Percentiles rank a stretch among this genome's conserved stretches.
These are phyloP conservation scores for Leucosticte australis DNA, from an alignment of 2,113 vertebrate genomes.

Conservation along the genomic window DNA sequence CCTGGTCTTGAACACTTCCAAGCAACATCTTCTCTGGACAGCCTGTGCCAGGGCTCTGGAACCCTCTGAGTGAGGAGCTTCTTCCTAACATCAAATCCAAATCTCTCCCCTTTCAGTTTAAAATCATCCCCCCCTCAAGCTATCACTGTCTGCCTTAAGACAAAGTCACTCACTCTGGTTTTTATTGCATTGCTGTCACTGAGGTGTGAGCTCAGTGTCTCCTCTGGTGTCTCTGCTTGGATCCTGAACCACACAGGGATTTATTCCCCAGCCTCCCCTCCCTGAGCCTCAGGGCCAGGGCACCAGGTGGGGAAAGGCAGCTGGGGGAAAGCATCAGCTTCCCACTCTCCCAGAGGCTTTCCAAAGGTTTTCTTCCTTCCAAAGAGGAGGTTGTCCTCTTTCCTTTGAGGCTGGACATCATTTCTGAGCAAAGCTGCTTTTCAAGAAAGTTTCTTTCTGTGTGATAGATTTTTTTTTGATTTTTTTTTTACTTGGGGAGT, in stretches of 20 bases:
- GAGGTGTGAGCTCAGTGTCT: neutral
- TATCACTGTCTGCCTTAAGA: rapidly evolving
- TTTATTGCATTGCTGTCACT: rapidly evolving
- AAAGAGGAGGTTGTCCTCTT: neutral
- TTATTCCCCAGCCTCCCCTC: neutral
- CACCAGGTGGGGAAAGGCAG: rapidly evolving
- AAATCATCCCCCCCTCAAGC: neutral
- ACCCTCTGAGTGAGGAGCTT: neutral
- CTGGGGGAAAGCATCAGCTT: neutral
- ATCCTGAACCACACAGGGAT: neutral
- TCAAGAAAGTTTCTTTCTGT: neutral
- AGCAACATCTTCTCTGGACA: neutral
- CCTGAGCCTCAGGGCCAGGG: neutral
- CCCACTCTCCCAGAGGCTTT: neutral
- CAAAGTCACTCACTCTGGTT: neutral
- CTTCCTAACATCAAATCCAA: too few species aligned
- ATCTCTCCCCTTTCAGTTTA: neutral
- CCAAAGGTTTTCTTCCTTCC: neutral
- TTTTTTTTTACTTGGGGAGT: rapidly evolving
- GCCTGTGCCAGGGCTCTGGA: neutral
- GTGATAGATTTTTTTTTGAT: too few species aligned
- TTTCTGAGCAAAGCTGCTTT: neutral
- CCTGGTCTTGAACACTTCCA: neutral
- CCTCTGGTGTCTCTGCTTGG: neutral
- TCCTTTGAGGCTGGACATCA: neutral